phyloP scores from a whole-genome alignment of 2,113 vertebrate species.

The Barnardius zonarius region DNA sequence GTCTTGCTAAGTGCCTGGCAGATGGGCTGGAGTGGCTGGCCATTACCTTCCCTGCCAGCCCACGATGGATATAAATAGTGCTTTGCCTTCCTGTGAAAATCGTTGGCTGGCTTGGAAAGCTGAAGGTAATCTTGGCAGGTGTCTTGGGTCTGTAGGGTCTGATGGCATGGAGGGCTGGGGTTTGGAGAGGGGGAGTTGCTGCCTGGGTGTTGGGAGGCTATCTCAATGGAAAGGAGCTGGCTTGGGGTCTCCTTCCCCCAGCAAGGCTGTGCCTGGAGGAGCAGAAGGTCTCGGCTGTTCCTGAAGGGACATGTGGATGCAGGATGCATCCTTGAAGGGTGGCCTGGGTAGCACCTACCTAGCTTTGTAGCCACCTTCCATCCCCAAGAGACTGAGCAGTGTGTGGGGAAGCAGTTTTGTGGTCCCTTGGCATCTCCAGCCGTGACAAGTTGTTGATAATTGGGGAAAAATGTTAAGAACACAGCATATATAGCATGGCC shows the following conservation, averaged over 20 bases:
- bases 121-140: background rate
- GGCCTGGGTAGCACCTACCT: background rate
- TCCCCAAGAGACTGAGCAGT: background rate
- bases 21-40: slow-evolving; percentile 18
- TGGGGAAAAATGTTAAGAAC: accelerated
- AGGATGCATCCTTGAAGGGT: background rate
- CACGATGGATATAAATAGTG: background rate
- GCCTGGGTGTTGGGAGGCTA: background rate
- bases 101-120: background rate
- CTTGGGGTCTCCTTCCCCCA: background rate
- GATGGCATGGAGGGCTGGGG: accelerated
- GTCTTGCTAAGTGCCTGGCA: slow-evolving; percentile 21
- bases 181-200: background rate
- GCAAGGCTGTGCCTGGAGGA: background rate
- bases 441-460: background rate
- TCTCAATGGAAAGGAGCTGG: background rate
- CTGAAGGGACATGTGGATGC: accelerated
- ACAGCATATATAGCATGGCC: accelerated
- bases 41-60: slow-evolving; percentile 14
- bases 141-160: background rate
- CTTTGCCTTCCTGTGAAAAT: background rate
- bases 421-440: background rate
- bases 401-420: too few relatives aligned
- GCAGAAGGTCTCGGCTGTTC: background rate
- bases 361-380: background rate